Base-by-base conservation (phyloP, 2,888 invertebrate genomes). In the Trichopoda pennipes region DNA sequence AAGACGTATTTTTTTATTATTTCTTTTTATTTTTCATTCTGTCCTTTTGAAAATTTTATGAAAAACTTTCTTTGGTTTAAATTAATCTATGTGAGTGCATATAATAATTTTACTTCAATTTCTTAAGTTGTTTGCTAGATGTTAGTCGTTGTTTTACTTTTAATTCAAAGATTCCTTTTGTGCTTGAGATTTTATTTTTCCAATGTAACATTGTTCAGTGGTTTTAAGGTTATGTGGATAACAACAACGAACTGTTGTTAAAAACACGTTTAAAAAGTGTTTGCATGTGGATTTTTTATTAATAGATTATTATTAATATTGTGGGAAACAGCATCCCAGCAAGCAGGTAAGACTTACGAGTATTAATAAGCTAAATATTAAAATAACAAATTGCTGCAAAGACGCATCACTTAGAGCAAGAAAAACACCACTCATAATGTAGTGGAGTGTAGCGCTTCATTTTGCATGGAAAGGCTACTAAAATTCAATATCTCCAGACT, bases 141-240 rank as follows among this genome's bases (percentile, higher is more conserved):
- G 19, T 70, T 17, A 64, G 28, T 19, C 32, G 23, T 28, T 64
- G 35, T 72, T 68, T 70, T 23, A 16, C n/a, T 44, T 44, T 44
- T 44, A 16, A 16, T 63, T 55, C 9, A 28, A 8, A 28, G 28
- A 28, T 28, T 28, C 8, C 28, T 28, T 28, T 28, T 28, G 28
- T 38, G 12, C 35, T 56, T 56, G 8, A 28, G 47, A 61, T 14
- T 64, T 76, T 72, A n/a, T 49, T 35, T 76, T 72, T 66, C 61
- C 32, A 70, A 38, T 58, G 68, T 38, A 74, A 74, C 66, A 75
- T 78, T 78, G 74, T 84, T 75, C 72, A 84, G 81, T 84, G 83
- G 80, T 84, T 84, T 84, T 75, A 81, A 61, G 83, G 68, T 80
- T 83, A 66, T 75, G 75, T 68, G 63, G 61, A 75, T 55, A 68